Base-by-base conservation (phyloP, 2,888 invertebrate genomes). In the Euphydryas editha region DNA sequence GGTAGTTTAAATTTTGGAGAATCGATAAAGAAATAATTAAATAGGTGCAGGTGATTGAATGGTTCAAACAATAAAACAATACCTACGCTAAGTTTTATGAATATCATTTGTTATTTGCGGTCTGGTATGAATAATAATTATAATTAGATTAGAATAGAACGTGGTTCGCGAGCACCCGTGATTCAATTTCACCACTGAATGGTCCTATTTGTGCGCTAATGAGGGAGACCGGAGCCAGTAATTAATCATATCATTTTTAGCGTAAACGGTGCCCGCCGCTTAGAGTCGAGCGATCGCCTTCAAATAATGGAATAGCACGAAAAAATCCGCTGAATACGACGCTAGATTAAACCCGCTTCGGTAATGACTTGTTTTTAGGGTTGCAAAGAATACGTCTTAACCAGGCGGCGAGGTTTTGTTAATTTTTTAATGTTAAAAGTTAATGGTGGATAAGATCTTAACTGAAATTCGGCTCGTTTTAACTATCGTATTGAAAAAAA, bases 331-430 rank as follows among this genome's bases (percentile, higher is more conserved):
- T 81, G 83, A 89, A 81, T 80, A 84, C 80, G 82, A 85, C 83
- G 90, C 87, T 86, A 87, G 88, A 87, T 86, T 90, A 84, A 87
- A 87, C 90, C 82, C 85, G 87, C 84, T 81, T 81, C 86, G 87
- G 84, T 92, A 92, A 92, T 92, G 92, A 92, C 92, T 92, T 92
- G 92, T 92, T 92, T 92, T 90, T 87, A 90, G 88, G 88, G 90
- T 92, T 90, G 88, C 86, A 86, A 90, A 90, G 88, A 90, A 88
- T 87, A 86, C 88, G 92, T 92, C 92, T 86, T 86, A 78, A 76
- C 78, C 92, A 92, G 92, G 86, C 88, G 86, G 82, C 82, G 78
- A 78, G 77, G 79, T 86, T 86, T 87, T 90, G 86, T 88, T 89
- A 87, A 86, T 88, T 88, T 90, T 87, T 76, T 73, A 76, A 78